Evolutionary conservation across 2,113 vertebrate species (phyloP).

Genomic region (Nannospalax galili): DNA sequence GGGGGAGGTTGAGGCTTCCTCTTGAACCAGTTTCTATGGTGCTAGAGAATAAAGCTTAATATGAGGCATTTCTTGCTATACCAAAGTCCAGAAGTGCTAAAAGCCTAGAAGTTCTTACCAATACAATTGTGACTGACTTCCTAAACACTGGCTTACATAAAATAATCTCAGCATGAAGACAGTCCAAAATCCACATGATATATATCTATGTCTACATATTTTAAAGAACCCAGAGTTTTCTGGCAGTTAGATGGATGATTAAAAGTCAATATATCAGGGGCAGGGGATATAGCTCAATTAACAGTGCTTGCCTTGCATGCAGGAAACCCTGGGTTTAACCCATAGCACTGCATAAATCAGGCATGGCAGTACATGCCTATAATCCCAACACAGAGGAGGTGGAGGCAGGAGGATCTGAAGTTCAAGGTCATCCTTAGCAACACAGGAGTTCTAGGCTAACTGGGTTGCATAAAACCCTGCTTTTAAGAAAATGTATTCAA

Average conservation of each 20-base stretch:
- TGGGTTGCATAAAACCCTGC: no score
- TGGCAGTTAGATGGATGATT: neutral
- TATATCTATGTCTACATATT: neutral
- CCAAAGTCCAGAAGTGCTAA: neutral
- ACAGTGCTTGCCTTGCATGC: no score
- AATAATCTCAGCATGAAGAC: neutral
- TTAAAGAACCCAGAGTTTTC: slow-evolving; percentile 8
- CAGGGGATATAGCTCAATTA: neutral
- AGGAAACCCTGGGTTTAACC: neutral
- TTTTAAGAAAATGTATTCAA: no score
- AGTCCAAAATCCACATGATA: neutral
- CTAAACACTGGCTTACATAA: neutral
- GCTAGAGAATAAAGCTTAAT: slow-evolving; percentile 10
- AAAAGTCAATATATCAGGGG: neutral
- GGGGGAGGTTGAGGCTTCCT: neutral
- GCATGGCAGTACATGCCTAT: no score
- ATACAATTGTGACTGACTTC: neutral
- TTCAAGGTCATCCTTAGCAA: no score
- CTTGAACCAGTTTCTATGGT: no score
- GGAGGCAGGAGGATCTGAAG: no score
- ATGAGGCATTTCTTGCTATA: slow-evolving; percentile 11
- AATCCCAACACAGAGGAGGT: no score
- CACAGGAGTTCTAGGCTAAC: no score
- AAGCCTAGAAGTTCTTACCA: neutral
- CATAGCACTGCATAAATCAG: neutral